Evolutionary conservation across 2,113 vertebrate genomes (phyloP).

Genomic region (Centropus unirufus): DNA sequence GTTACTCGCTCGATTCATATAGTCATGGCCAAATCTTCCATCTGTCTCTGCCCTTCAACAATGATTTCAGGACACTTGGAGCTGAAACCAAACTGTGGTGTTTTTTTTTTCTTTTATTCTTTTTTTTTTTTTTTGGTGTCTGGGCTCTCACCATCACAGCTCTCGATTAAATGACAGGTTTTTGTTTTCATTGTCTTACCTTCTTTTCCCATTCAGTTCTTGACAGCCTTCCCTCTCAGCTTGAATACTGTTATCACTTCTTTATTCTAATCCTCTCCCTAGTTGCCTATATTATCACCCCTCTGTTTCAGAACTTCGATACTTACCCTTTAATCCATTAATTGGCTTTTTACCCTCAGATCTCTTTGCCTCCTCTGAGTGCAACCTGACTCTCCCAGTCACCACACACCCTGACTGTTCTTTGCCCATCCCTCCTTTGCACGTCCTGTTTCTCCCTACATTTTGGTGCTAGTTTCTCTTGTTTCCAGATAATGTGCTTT

Average conservation of each 20-base stretch:
- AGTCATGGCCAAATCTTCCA: conserved; percentile 67
- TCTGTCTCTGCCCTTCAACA: conserved; percentile 67
- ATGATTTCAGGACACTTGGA: conserved; percentile 58
- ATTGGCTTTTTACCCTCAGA: conserved; percentile 78
- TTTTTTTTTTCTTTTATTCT: not conserved
- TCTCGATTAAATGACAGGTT: conserved; percentile 74
- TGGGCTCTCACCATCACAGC: conserved; percentile 62
- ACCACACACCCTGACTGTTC: conserved; percentile 6
- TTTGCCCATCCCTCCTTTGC: not conserved
- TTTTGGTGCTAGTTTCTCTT: conserved; percentile 48
- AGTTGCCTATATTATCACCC: conserved; percentile 81
- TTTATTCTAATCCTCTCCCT: conserved; percentile 80
- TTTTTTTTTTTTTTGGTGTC: not conserved
- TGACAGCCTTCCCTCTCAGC: conserved; percentile 77
- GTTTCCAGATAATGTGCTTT: conserved; percentile 61
- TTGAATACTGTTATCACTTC: conserved; percentile 83
- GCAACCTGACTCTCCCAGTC: conserved; percentile 62
- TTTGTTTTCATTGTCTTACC: conserved; percentile 77
- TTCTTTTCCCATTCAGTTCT: conserved; percentile 74
- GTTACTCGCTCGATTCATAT: conserved; percentile 55
- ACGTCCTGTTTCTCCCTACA: not conserved
- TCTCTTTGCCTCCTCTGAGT: conserved; percentile 50
- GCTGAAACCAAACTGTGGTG: conserved; percentile 37
- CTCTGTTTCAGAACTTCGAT: conserved; percentile 73
- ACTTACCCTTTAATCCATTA: conserved; percentile 79